Base-by-base conservation (phyloP, 2,888 invertebrate species). In the Zele albiditarsus region DNA sequence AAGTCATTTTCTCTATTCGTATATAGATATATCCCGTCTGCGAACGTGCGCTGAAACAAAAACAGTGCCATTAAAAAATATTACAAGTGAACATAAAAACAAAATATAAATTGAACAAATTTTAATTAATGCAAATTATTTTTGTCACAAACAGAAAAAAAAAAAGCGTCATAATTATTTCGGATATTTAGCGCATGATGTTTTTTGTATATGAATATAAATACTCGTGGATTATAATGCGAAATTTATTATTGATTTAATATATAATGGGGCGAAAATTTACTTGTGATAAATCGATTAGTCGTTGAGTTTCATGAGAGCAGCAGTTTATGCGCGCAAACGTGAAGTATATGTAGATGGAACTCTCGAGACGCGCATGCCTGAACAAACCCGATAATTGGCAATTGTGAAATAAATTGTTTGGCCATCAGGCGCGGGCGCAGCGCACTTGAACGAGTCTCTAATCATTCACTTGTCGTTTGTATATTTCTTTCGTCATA, bases 1-100 rank as follows among this genome's bases (percentile, higher is more conserved):
- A 78, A 79, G 79, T 81, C 74, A 79, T 78, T 80, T 77, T 78
- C 77, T 79, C 71, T 57, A 69, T 46, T 20, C 38, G 33, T 49
- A 27, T 28, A 70, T 63, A 57, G 25, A 38, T 31, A 75, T 72
- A 66, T 67, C n/a, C 1, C 69, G 71, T 78, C 71, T 33, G 58
- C 42, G 60, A 31, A 66, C 62, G 72, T 73, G 75, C 72, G 60
- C 20, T 66, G 70, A 31, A 53, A 53, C 8, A 1, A 53, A 53
- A 53, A 53, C 69, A 53, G 20, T 53, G 53, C 20, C 20, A 53
- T 53, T 53, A 23, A 53, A 53, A 53, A 20, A 16, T 46, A 46
- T 46, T 46, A 46, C 46, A 46, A 42, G 2, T n/a, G n/a, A 5
- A 42, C 12, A 38, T 1, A 27, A 38, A 25, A 27, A 38, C 1